Base-by-base conservation (phyloP, 2,888 invertebrate genomes). In the Camptogramma bilineatum region DNA sequence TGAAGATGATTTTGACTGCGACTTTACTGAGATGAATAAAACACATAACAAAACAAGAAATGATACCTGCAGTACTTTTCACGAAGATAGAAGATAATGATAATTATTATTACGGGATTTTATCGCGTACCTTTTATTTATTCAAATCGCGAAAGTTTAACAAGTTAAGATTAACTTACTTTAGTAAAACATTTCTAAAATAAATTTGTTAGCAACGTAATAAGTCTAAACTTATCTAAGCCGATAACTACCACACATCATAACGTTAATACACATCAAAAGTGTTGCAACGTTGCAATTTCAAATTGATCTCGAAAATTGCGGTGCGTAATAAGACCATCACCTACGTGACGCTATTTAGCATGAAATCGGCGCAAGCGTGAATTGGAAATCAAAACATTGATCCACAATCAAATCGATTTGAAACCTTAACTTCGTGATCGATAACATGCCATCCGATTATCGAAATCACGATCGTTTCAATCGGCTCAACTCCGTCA, bases 361-460 rank as follows among this genome's bases (percentile, higher is more conserved):
- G 86, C 89, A 82, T 86, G 84, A 80, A 89, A 89, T 87, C 87
- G 84, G 84, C 82, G 90, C 88, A 90, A 88, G 91, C 91, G 91
- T 87, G 91, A 92, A 93, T 92, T 93, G 91, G 88, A 93, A 91
- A 93, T 92, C 93, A 92, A 92, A 93, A 92, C 93, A 87, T 86
- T 84, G 87, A 85, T 89, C 81, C 86, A 85, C 90, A 88, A 90
- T 92, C 91, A 89, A 88, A 86, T 83, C 91, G 84, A 91, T 88
- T 91, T 87, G 89, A 90, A 87, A 86, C 86, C 83, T 88, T 86
- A 86, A 74, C 87, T 77, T 90, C 91, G 90, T 90, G 91, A 91
- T 93, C 91, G 88, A 90, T 90, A 91, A 86, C 86, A 85, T 87
- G 83, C 87, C 84, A 84, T 84, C 90, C 85, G 87, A 88, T 90